Percentiles rank a stretch among this genome's conserved stretches.
Evolutionary conservation across 2,797 vertebrate species (phyloP).

Genomic region (Natrix natrix): DNA sequence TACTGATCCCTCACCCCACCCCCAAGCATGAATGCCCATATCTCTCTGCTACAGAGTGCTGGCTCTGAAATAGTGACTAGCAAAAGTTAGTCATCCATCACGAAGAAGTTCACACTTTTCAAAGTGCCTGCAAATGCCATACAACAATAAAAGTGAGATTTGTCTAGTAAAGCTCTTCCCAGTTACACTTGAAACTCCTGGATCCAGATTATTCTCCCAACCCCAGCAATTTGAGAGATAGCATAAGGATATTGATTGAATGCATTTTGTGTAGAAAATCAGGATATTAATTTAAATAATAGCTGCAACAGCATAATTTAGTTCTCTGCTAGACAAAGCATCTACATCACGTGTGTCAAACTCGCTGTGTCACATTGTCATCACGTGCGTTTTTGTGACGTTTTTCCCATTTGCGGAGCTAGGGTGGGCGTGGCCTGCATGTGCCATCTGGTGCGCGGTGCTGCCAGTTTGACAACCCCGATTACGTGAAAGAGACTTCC

Average conservation of each 20-base stretch:
- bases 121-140: background rate
- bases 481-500: background rate
- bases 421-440: no score
- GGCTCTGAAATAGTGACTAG: constrained; percentile 32
- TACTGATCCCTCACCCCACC: background rate
- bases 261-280: background rate
- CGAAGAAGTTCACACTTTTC: constrained; percentile 38
- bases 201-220: background rate
- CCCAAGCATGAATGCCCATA: background rate
- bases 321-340: background rate
- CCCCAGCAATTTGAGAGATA: background rate
- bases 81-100: constrained; percentile 30
- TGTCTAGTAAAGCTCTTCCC: background rate
- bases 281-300: background rate
- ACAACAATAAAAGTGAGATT: constrained; percentile 6
- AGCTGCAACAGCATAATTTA: background rate
- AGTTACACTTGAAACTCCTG: background rate
- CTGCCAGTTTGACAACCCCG: no score
- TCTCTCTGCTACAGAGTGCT: constrained; percentile 2
- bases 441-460: no score
- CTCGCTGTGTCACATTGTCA: no score
- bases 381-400: no score
- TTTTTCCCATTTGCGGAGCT: no score
- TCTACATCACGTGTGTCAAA: background rate
- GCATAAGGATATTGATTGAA: background rate